A percentile compares a stretch with the other conserved stretches of the same genome.
These are phyloP conservation scores for Urocitellus parryii DNA, from an alignment of 2,113 vertebrate species.

Conservation along the genomic window DNA sequence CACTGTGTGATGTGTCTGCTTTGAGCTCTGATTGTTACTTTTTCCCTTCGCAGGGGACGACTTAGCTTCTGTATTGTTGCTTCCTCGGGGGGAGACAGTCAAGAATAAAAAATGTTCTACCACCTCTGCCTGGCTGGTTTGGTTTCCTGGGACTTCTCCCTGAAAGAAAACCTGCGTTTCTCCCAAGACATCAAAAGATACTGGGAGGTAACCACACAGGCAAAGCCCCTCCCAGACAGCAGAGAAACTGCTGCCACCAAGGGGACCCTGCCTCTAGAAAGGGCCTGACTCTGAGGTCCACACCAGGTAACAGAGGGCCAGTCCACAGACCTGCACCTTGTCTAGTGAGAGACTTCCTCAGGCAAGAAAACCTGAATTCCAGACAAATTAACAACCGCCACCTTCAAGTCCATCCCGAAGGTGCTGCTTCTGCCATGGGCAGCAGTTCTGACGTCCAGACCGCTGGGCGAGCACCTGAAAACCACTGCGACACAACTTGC, in stretches of 20 bases:
- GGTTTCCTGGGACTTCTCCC: slow-evolving; percentile 63
- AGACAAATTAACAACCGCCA: background rate
- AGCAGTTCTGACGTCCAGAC: background rate
- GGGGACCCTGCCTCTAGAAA: background rate
- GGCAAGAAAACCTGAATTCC: background rate
- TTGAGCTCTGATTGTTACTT: slow-evolving; percentile 77
- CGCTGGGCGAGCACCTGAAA: background rate
- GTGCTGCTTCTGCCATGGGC: background rate
- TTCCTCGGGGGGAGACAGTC: slow-evolving; percentile 80
- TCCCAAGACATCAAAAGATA: background rate
- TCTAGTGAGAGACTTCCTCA: background rate
- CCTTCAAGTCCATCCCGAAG: background rate
- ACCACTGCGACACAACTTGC: rapidly evolving
- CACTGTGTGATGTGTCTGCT: background rate
- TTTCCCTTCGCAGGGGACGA: slow-evolving; percentile 82
- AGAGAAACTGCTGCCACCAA: background rate
- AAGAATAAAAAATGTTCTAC: slow-evolving; percentile 83
- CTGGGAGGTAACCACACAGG: background rate
- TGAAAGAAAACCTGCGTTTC: background rate
- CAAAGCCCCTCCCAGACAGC: background rate
- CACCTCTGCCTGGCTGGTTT: background rate
- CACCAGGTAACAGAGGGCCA: no score
- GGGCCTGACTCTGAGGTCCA: background rate
- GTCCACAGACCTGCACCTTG: background rate
- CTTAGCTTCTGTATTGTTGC: slow-evolving; percentile 84